These are phyloP conservation scores for Myopa tessellatipennis DNA, from an alignment of 2,888 invertebrate genomes.

Conservation along the genomic window DNA sequence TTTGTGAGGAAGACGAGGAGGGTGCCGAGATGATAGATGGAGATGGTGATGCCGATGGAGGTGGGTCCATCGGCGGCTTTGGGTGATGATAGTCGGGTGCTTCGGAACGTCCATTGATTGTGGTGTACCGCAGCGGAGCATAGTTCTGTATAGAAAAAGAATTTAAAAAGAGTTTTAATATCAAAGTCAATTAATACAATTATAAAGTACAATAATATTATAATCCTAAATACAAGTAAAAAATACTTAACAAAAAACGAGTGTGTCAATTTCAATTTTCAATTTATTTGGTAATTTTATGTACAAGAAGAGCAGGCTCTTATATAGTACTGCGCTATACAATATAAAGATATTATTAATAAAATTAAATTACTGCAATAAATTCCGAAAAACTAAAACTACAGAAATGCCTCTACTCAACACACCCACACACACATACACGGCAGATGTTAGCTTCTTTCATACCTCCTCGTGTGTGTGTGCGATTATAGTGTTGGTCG, in stretches of 20 bases:
- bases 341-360: too few relatives aligned
- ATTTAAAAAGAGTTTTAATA: neutral
- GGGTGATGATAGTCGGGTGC: constrained; percentile 64
- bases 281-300: too few relatives aligned
- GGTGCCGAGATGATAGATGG: constrained; percentile 58
- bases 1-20: constrained; percentile 54
- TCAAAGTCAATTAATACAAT: neutral
- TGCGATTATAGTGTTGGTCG: constrained; percentile 16
- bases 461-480: constrained; percentile 10
- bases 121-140: constrained; percentile 63
- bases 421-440: constrained; percentile 41
- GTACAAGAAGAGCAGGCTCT: too few relatives aligned
- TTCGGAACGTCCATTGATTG: constrained; percentile 62
- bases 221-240: too few relatives aligned
- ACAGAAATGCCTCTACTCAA: constrained; percentile 34
- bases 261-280: too few relatives aligned
- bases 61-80: constrained; percentile 64
- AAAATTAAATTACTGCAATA: constrained; percentile 20
- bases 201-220: neutral
- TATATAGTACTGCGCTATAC: too few relatives aligned
- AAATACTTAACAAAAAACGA: too few relatives aligned
- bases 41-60: constrained; percentile 61
- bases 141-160: constrained; percentile 57
- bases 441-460: constrained; percentile 23
- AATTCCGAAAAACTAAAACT: constrained; percentile 58